Conservation (phyloP, 1,140 invertebrate genomes). For the Uloborus diversus region DNA sequence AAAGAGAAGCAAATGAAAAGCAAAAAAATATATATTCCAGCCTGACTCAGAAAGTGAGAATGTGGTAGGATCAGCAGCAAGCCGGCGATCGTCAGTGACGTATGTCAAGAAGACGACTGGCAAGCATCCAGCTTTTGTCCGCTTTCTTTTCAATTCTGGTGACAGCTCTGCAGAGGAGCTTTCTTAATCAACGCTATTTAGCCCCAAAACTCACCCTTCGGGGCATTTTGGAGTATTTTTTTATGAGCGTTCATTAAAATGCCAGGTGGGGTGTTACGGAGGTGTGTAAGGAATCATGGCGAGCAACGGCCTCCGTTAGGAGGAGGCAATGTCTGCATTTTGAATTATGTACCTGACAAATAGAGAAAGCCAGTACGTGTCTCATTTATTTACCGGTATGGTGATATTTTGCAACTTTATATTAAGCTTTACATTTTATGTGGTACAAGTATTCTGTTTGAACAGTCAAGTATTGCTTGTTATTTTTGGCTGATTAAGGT, state of each 20-base stretch:
- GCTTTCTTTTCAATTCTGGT: background rate
- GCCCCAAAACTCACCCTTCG: conserved; percentile 11
- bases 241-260: background rate
- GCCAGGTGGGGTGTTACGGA: background rate
- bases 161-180: conserved; percentile 11
- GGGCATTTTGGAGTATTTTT: background rate
- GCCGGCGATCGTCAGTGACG: conserved; percentile 12
- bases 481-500: too few species aligned
- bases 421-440: too few species aligned
- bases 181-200: conserved; percentile 40
- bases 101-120: conserved; percentile 27
- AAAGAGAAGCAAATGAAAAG: background rate
- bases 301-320: too few species aligned
- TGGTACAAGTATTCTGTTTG: too few species aligned
- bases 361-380: too few species aligned
- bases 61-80: conserved; percentile 37
- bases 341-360: too few species aligned
- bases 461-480: too few species aligned
- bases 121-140: conserved; percentile 7
- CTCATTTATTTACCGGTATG: too few species aligned
- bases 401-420: too few species aligned
- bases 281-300: background rate
- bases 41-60: conserved; percentile 42
- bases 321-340: too few species aligned
- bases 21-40: conserved; percentile 3